phyloP scores from a whole-genome alignment of 2,888 invertebrate genomes.

The Ephialtes manifestator region DNA sequence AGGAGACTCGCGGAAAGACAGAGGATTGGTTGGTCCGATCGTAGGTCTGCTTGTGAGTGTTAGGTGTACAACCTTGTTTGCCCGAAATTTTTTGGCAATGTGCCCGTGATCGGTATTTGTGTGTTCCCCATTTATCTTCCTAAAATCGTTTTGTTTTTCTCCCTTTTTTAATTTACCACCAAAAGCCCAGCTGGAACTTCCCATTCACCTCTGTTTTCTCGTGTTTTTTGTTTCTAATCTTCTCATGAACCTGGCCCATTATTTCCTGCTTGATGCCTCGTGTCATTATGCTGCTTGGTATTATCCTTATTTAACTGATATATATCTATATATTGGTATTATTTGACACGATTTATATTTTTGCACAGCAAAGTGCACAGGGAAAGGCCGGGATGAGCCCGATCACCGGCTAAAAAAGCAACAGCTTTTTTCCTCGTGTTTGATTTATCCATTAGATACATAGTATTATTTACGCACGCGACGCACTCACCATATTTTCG shows the following conservation, averaged over 20 bases:
- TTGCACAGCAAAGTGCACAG: conserved; percentile 55
- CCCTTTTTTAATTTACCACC: conserved; percentile 55
- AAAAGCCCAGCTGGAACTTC: background rate
- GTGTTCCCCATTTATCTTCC: conserved; percentile 59
- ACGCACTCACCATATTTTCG: conserved; percentile 49
- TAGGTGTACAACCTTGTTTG: conserved; percentile 81
- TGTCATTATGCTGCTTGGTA: conserved; percentile 67
- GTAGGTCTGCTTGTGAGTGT: conserved; percentile 84
- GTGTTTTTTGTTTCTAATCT: background rate
- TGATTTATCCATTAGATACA: conserved; percentile 35
- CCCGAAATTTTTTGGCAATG: conserved; percentile 79
- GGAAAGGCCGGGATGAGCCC: conserved; percentile 43
- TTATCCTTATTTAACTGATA: conserved; percentile 15
- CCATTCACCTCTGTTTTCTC: background rate
- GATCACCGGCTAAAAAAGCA: conserved; percentile 49
- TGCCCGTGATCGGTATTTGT: conserved; percentile 80
- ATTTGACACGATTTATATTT: conserved; percentile 45
- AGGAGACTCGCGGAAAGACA: conserved; percentile 69
- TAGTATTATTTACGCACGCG: conserved; percentile 59
- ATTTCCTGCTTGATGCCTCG: conserved; percentile 69
- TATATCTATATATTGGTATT: conserved; percentile 15
- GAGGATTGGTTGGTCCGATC: conserved; percentile 80
- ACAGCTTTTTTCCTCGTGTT: conserved; percentile 55
- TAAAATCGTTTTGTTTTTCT: conserved; percentile 48
- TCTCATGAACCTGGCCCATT: conserved; percentile 18